Base-by-base conservation (phyloP, 2,888 invertebrate species). In the Pardosa pseudoannulata region DNA sequence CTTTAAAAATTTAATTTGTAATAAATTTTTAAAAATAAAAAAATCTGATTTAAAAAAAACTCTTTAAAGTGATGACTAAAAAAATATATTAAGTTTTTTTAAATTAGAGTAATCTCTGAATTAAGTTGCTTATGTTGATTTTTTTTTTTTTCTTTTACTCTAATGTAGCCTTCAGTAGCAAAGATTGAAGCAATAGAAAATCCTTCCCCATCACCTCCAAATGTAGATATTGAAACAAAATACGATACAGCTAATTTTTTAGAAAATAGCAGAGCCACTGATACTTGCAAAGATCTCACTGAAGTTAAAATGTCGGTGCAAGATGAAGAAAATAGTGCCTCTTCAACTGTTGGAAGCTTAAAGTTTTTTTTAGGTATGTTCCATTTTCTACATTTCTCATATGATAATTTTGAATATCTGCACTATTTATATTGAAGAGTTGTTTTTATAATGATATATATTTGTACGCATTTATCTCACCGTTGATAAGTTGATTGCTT, bases 311-410 rank as follows among this genome's bases (percentile, higher is more conserved):
- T 81, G 73, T 27, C 79, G 13, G 39, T 75, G 39, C 50, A 11
- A 46, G 67, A 73, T 19, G 64, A 71, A 41, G 72, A 75, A 19
- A n/a, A 9, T 27, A 27, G 50, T 11, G 67, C 72, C 16, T 72
- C 75, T 46, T 83, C 85, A 36, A 85, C 79, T 67, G 68, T 88
- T 62, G 88, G 85, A 67, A 88, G 88, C 50, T 76, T 88, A 27
- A 88, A 85, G 46, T 88, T 88, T 83, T 88, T 80, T 78, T 80
- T 88, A 80, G 88, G 88, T 88, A 72, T 23, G 32, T 7, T 32
- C 7, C n/a, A 56, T 5, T 62, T 62, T n/a, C n/a, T n/a, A n/a
- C n/a, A n/a, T n/a, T n/a, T n/a, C n/a, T n/a, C n/a, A n/a, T n/a
- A n/a, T n/a, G n/a, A n/a, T n/a, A n/a, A n/a, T n/a, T n/a, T n/a